Conservation (phyloP, 2,888 invertebrate genomes). For the Uloborus plumipes region DNA sequence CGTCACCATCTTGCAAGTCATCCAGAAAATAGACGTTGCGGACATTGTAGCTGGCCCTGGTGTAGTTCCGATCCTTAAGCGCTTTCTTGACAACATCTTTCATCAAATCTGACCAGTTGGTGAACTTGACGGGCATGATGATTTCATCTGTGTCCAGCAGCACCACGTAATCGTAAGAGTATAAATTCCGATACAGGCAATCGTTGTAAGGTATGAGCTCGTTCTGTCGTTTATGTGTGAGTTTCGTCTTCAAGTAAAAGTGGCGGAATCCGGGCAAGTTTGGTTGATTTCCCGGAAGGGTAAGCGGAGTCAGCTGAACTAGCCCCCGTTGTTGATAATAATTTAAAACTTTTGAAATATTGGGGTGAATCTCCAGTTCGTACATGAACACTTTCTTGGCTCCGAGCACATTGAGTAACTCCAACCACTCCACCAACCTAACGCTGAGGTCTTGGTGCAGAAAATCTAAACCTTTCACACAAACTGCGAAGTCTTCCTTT, state of each 20-base stretch:
- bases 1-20: constrained; percentile 79
- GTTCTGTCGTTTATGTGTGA: constrained; percentile 81
- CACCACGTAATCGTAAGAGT: constrained; percentile 77
- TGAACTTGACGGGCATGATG: constrained; percentile 77
- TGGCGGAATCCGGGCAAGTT: constrained; percentile 71
- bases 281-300: constrained; percentile 75
- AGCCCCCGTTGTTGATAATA: constrained; percentile 75
- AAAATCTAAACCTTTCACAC: constrained; percentile 94
- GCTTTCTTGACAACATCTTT: constrained; percentile 74
- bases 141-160: constrained; percentile 83
- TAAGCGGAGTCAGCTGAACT: constrained; percentile 75
- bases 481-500: constrained; percentile 86
- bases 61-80: constrained; percentile 78
- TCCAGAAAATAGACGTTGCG: constrained; percentile 94
- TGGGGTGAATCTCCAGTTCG: constrained; percentile 86
- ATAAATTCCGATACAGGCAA: constrained; percentile 81
- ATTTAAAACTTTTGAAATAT: constrained; percentile 84
- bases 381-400: constrained; percentile 94
- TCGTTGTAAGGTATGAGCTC: constrained; percentile 84
- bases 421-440: constrained; percentile 93
- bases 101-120: constrained; percentile 77
- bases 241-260: constrained; percentile 72
- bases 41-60: constrained; percentile 86
- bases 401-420: constrained; percentile 85
- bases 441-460: constrained; percentile 91